Evolutionary conservation across 2,888 invertebrate species (phyloP).

Genomic region (Drosophila emarginata): DNA sequence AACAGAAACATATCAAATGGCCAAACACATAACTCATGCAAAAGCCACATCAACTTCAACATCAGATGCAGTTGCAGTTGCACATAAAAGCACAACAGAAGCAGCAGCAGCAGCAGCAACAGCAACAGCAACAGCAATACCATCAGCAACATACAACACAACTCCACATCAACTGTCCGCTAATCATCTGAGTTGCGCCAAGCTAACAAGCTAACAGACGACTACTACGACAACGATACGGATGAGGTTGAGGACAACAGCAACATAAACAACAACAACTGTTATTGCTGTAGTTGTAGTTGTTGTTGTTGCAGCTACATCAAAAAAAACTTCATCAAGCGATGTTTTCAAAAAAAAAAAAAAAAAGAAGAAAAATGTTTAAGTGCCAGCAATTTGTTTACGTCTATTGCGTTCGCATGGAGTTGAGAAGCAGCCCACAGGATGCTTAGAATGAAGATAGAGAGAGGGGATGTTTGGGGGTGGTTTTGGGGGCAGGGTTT

Average conservation of each 20-base stretch:
- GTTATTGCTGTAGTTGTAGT: not conserved
- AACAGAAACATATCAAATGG: slow-evolving; percentile 36
- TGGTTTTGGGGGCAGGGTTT: not conserved
- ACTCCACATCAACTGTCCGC: slow-evolving; percentile 40
- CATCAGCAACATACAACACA: slow-evolving; percentile 3
- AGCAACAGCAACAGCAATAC: slow-evolving; percentile 23
- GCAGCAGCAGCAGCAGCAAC: slow-evolving; percentile 1
- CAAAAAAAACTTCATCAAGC: slow-evolving; percentile 66
- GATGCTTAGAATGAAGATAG: not conserved
- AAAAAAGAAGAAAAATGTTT: slow-evolving; percentile 55
- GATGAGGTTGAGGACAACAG: slow-evolving; percentile 18
- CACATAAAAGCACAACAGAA: not conserved
- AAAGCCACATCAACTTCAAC: slow-evolving; percentile 25
- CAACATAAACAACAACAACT: not conserved
- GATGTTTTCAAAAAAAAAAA: slow-evolving; percentile 44
- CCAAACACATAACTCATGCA: slow-evolving; percentile 47
- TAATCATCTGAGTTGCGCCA: slow-evolving; percentile 57
- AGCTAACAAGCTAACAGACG: slow-evolving; percentile 53
- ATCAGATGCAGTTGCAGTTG: slow-evolving; percentile 21
- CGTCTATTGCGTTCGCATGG: slow-evolving; percentile 55
- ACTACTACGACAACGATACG: slow-evolving; percentile 14
- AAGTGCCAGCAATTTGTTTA: slow-evolving; percentile 71
- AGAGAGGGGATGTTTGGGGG: too few species aligned
- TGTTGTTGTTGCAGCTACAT: slow-evolving; percentile 18
- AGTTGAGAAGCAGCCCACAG: slow-evolving; percentile 10